Base-by-base conservation (phyloP, 2,888 invertebrate species). In the Himalopsyche japonica region DNA sequence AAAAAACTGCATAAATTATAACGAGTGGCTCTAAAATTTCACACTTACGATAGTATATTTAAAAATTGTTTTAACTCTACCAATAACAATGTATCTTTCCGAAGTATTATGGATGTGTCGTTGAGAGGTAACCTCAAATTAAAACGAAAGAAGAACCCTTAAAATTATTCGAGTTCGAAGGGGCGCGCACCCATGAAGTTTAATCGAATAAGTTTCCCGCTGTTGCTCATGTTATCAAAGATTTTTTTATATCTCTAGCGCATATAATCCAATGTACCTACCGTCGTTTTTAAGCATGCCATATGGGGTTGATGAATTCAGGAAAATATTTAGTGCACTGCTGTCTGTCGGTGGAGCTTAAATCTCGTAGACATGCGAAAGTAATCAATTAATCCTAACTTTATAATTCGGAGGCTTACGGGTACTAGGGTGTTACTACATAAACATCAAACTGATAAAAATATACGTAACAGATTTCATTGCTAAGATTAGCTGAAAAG, bases 111-210 rank as follows among this genome's bases (percentile, higher is more conserved):
- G 64, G 12, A 24, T 64, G 0, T 24, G 27, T 12, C 27, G 27
- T 27, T 70, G 27, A 24, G 70, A 57, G 43, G 76, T 76, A 81
- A 76, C 76, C 30, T 24, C 47, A 6, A 48, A 70, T 70, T 70
- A 70, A 70, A 30, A 70, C 70, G 27, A 70, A 70, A 30, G 30
- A 70, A 27, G 27, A 15, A 70, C 70, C 70, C 70, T 30, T 70
- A 32, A 32, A n/a, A 81, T 81, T 81, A 81, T 81, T 81, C 49
- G 81, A 20, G 81, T 76, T 48, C 76, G 47, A 34, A 10, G 47
- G 30, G 76, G 81, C 81, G 81, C 81, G 76, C 76, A 76, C 48
- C 76, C 48, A 43, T 48, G 10, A 20, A 47, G 70, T 43, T 76
- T 81, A 76, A 81, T 47, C 76, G 81, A 76, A 76, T 47, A 30